Evolutionary conservation across 2,888 invertebrate genomes (phyloP), one percentile per base, ranked within the genome.

Genomic region (Punctoribates punctum): DNA sequence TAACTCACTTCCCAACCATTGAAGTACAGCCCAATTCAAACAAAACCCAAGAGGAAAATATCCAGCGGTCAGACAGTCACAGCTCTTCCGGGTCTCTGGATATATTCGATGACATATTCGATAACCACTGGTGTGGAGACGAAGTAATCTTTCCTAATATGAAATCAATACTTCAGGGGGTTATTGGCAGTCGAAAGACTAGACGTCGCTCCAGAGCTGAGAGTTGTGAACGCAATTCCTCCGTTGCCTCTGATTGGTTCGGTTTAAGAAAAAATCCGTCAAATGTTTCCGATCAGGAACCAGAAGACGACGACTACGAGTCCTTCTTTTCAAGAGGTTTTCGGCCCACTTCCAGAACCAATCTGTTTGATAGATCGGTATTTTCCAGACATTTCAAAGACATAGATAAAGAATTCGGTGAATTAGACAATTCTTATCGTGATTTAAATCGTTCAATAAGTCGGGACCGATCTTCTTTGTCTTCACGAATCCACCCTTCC

Each of bases 71-170:
- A 11, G 80, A 81, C 42, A 80, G 80, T 72, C 79, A 77, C 42
- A 80, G 79, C 65, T 81, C 81, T 29, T 80, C 80, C n/a, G 80
- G 80, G 13, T 81, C 81, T 38, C 79, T 78, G 42, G 81, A 81
- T 65, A 77, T 80, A 11, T 81, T 80, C 73, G 81, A 80, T 73
- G 81, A 81, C 51, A 80, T 80, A n/a, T 80, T 81, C 48, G 81
- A 80, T 42, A 80, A 80, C 42, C 80, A 79, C 51, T 81, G 81
- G 80, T 78, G 78, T 42, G 80, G 80, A 11, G 80, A 78, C 11
- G 42, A 42, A 76, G 76, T 78, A 6, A 74, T 80, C 70, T 79
- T 80, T 75, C 78, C 78, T 34, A 80, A 80, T 77, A 75, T 79
- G 67, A 79, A 77, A 46, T 77, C 76, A 34, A 57, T 77, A 67